These are phyloP conservation scores for Leptodactylus fuscus DNA, from an alignment of 2,113 vertebrate species.

Conservation along the genomic window DNA sequence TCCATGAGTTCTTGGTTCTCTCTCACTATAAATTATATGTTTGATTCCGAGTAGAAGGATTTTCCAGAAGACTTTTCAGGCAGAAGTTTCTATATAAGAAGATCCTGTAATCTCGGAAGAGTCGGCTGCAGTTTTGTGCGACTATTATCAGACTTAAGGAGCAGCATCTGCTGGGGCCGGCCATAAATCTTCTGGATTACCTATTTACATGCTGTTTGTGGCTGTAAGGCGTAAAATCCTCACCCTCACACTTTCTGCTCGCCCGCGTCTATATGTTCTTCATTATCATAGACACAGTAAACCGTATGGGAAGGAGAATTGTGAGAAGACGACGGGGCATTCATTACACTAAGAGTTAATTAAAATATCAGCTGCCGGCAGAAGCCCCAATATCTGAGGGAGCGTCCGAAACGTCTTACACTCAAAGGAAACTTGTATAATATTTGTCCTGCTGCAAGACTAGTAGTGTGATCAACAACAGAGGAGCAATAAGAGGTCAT, in stretches of 20 bases:
- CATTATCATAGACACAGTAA: background rate
- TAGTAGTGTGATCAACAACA: background rate
- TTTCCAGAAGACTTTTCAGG: background rate
- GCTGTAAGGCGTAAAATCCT: background rate
- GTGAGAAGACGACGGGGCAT: background rate
- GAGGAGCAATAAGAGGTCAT: background rate
- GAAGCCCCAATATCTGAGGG: background rate
- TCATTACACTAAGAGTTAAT: background rate
- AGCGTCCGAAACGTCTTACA: background rate
- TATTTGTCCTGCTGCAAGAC: background rate
- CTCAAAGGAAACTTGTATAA: background rate
- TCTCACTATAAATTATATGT: background rate
- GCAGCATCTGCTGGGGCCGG: background rate
- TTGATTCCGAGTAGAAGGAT: background rate
- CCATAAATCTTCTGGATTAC: conserved; percentile 20
- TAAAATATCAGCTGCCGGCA: background rate
- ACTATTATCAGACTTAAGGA: conserved; percentile 20
- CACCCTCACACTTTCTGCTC: background rate
- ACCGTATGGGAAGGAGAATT: background rate
- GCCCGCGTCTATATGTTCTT: background rate
- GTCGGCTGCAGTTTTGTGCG: background rate
- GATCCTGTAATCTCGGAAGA: background rate
- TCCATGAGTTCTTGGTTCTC: too few relatives aligned
- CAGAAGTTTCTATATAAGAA: conserved; percentile 15
- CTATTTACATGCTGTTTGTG: conserved; percentile 24